Evolutionary conservation across 2,888 invertebrate species (phyloP), one percentile per base, ranked within the genome.

Genomic region (Oscheius sp.): DNA sequence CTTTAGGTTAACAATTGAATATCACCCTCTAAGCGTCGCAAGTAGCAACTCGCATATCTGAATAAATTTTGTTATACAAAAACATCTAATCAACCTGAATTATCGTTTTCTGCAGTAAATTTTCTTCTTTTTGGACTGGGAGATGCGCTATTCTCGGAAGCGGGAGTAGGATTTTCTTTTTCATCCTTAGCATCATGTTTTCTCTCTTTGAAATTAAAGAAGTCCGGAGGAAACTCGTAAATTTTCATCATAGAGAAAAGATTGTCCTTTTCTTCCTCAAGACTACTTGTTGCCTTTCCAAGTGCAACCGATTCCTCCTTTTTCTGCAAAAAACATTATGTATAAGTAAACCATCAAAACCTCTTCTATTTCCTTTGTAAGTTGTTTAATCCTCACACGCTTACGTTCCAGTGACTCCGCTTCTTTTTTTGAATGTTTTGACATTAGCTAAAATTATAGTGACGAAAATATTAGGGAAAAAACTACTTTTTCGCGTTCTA

Each of bases 81-180:
- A 35, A 3, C 5, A 3, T 35, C 5, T 35, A 35, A 6, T 9
- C 9, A 6, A 35, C 35, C 35, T 6, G 35, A 35, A 35, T 3
- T 35, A 49, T 49, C 13, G 49, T 5, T 21, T 21, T 49, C 21
- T 49, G 13, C 49, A 16, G 49, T 18, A n/a, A 53, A 12, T 53
- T 53, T 53, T 53, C 53, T 21, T 53, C 53, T 21, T 53, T 53
- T 53, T 12, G 53, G 53, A 21, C 18, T 21, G 9, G 53, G 53
- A 53, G 53, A 53, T 21, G 25, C 21, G 2, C 25, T 25, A 7
- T 59, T 29, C 13, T 59, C 27, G 16, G 35, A 35, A 35, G 35
- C 35, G 9, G 3, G 9, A 35, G 18, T 29, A n/a, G 29, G 59
- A 16, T 49, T 53, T 35, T 68, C 53, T 35, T 59, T 29, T 35